A percentile compares a stretch with the other conserved stretches of the same genome.
These are phyloP conservation scores for Antheraea pernyi DNA, from an alignment of 1,140 invertebrate species.

Conservation along the genomic window DNA sequence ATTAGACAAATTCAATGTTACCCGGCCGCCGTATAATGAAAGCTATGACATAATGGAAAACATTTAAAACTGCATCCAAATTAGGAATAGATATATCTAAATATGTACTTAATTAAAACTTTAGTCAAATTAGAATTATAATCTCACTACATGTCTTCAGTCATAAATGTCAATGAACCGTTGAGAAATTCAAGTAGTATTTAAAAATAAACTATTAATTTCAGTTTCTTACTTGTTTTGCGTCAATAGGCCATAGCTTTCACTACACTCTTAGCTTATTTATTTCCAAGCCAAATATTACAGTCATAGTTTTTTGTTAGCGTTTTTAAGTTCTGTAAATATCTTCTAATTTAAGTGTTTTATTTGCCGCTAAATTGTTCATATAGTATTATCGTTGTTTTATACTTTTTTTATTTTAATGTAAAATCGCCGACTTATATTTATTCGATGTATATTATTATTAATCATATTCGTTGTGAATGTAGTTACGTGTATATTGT, in stretches of 20 bases:
- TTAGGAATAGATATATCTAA: conserved; percentile 7
- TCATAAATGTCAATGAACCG: background rate
- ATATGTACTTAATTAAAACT: conserved; percentile 16
- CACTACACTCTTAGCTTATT: conserved; percentile 71
- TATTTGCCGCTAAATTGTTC: conserved; percentile 58
- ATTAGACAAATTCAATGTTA: conserved; percentile 70
- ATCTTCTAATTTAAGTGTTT: conserved; percentile 64
- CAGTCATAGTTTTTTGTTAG: conserved; percentile 72
- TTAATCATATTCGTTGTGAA: conserved; percentile 46
- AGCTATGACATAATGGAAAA: conserved; percentile 58
- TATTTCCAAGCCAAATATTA: conserved; percentile 79
- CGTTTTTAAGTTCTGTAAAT: conserved; percentile 75
- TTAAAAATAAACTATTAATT: background rate
- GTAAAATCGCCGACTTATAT: conserved; percentile 66
- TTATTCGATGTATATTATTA: conserved; percentile 69
- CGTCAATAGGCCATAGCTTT: conserved; percentile 56
- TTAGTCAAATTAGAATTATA: background rate
- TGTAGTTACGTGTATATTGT: conserved; percentile 37
- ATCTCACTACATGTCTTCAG: background rate
- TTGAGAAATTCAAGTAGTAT: background rate
- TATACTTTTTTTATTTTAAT: conserved; percentile 62
- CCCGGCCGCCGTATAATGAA: conserved; percentile 73
- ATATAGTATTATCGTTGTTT: conserved; percentile 76
- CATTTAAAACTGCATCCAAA: conserved; percentile 14
- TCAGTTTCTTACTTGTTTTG: background rate